phyloP scores from a whole-genome alignment of 2,888 invertebrate species.

The Nomada goodeniana region DNA sequence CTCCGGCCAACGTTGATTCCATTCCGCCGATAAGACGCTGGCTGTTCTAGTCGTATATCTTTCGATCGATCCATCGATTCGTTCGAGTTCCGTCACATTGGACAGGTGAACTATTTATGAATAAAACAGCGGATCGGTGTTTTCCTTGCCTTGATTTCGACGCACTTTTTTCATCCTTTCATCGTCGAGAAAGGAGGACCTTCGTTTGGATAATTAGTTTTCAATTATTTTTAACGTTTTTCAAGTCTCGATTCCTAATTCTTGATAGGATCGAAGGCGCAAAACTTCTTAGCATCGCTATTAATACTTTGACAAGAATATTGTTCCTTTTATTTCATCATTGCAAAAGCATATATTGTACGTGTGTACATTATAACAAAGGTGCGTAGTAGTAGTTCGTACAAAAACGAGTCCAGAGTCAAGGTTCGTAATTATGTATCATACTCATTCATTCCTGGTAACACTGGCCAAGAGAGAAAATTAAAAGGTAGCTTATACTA shows the following conservation, averaged over 20 bases:
- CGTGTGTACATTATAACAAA: too few species aligned
- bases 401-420: too few species aligned
- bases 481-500: too few species aligned
- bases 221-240: not conserved
- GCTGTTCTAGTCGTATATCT: slow-evolving; percentile 11
- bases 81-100: slow-evolving; percentile 39
- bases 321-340: too few species aligned
- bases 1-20: slow-evolving; percentile 55
- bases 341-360: too few species aligned
- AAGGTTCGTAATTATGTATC: too few species aligned
- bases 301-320: too few species aligned
- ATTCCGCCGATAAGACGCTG: slow-evolving; percentile 56
- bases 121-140: slow-evolving; percentile 38
- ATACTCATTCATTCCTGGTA: too few species aligned
- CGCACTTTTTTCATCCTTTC: not conserved
- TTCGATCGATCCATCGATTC: slow-evolving; percentile 46
- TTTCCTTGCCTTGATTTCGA: not conserved
- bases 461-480: too few species aligned
- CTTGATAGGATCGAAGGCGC: too few species aligned
- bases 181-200: not conserved
- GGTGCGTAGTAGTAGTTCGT: too few species aligned
- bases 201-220: not conserved
- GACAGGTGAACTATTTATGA: slow-evolving; percentile 47
- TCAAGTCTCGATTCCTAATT: not conserved
- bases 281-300: too few species aligned